Conservation (phyloP, 1,140 invertebrate genomes). For the Bombus impatiens region DNA sequence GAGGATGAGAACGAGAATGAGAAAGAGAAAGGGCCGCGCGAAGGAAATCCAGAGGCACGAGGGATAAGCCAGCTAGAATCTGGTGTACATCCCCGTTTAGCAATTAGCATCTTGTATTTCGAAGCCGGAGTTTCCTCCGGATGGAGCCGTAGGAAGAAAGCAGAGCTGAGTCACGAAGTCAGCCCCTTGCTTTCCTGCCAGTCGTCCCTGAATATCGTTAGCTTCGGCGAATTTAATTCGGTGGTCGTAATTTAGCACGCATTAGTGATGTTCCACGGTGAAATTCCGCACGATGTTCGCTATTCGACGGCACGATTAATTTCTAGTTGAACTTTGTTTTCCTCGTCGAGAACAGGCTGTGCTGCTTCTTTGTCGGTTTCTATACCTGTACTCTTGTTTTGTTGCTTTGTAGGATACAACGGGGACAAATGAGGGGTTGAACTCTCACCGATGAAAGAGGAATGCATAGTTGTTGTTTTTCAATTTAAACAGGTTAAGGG, state of each 20-base stretch:
- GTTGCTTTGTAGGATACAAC: background rate
- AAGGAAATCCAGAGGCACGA: conserved; percentile 47
- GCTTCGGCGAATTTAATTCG: conserved; percentile 48
- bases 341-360: background rate
- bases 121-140: conserved; percentile 63
- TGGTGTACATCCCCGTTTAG: conserved; percentile 70
- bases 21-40: conserved; percentile 10
- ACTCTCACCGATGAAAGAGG: background rate
- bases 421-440: background rate
- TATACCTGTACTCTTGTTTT: no score
- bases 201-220: conserved; percentile 57
- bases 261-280: conserved; percentile 34
- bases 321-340: conserved; percentile 33
- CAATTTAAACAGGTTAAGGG: background rate
- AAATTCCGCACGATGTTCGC: conserved; percentile 16
- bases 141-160: conserved; percentile 56
- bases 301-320: conserved; percentile 20
- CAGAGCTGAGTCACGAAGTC: conserved; percentile 51
- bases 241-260: conserved; percentile 39
- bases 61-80: conserved; percentile 70
- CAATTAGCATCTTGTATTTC: conserved; percentile 75
- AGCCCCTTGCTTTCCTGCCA: background rate
- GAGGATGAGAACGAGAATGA: conserved; percentile 26
- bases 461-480: background rate
- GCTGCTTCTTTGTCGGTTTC: background rate